These are phyloP conservation scores for Terebella lapidaria DNA, from an alignment of 2,888 invertebrate species.

Conservation along the genomic window DNA sequence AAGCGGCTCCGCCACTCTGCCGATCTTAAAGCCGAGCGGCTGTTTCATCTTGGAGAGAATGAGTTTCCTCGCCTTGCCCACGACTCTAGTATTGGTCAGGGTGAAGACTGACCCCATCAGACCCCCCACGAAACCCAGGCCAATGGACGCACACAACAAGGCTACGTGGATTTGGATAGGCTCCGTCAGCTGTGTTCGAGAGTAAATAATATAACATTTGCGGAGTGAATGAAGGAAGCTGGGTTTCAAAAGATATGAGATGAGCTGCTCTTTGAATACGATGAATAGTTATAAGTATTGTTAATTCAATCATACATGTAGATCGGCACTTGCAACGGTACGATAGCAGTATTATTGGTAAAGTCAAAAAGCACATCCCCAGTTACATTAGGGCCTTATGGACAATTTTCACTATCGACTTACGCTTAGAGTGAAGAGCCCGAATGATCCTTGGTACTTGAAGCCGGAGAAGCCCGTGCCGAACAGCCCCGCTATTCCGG, in stretches of 20 bases:
- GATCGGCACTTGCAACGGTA: too few species aligned
- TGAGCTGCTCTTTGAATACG: too few species aligned
- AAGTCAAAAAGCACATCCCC: too few species aligned
- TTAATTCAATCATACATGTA: slow-evolving; percentile 2
- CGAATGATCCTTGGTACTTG: slow-evolving; percentile 26
- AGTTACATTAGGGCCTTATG: too few species aligned
- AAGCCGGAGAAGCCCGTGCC: slow-evolving; percentile 29
- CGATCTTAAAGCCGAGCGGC: slow-evolving; percentile 5
- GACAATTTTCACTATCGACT: too few species aligned
- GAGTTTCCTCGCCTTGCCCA: slow-evolving; percentile 7
- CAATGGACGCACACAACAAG: slow-evolving; percentile 33
- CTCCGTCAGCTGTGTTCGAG: slow-evolving; percentile 15
- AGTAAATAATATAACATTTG: neutral
- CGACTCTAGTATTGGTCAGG: slow-evolving; percentile 10
- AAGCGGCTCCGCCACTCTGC: slow-evolving; percentile 18
- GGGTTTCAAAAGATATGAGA: too few species aligned
- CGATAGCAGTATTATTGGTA: too few species aligned
- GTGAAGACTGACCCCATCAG: slow-evolving; percentile 33
- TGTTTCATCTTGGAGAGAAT: slow-evolving; percentile 13
- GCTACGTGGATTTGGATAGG: slow-evolving; percentile 34
- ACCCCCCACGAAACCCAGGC: slow-evolving; percentile 40
- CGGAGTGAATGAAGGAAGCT: too few species aligned
- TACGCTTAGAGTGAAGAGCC: slow-evolving; percentile 24
- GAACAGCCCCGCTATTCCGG: slow-evolving; percentile 26
- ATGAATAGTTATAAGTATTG: slow-evolving; percentile 6